Percentiles rank a stretch among this genome's conserved stretches.
phyloP scores from a whole-genome alignment of 2,888 invertebrate species.

The Drosophila macrothrix region DNA sequence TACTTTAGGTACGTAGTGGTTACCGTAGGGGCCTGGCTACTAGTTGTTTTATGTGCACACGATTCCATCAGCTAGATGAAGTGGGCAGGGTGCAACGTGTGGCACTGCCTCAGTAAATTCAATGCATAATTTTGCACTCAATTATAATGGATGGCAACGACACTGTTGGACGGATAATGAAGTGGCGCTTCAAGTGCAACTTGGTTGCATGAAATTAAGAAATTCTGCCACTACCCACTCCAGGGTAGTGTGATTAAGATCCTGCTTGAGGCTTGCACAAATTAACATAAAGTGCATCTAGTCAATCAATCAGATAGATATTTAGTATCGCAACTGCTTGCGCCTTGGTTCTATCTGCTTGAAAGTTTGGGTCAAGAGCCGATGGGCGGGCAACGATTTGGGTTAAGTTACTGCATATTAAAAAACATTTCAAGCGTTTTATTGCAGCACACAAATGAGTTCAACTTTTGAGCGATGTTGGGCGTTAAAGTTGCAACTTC shows the following conservation, averaged over 20 bases:
- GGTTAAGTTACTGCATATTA: slow-evolving; percentile 73
- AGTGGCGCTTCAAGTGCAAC: slow-evolving; percentile 58
- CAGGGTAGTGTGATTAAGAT: slow-evolving; percentile 39
- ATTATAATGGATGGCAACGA: slow-evolving; percentile 72
- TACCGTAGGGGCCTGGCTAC: slow-evolving; percentile 51
- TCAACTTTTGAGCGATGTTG: slow-evolving; percentile 57
- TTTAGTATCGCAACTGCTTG: slow-evolving; percentile 8
- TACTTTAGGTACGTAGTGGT: slow-evolving; percentile 15
- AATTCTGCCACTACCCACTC: slow-evolving; percentile 44
- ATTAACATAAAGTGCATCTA: slow-evolving; percentile 64
- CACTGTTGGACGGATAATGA: slow-evolving; percentile 57
- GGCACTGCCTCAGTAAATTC: slow-evolving; percentile 52
- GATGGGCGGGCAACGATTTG: slow-evolving; percentile 51
- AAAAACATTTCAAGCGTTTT: slow-evolving; percentile 77
- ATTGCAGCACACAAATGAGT: slow-evolving; percentile 66
- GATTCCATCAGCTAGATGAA: slow-evolving; percentile 62
- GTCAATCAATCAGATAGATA: slow-evolving; percentile 62
- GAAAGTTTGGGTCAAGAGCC: slow-evolving; percentile 68
- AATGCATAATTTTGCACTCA: slow-evolving; percentile 80
- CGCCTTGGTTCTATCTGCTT: slow-evolving; percentile 38
- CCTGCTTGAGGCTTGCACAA: slow-evolving; percentile 29
- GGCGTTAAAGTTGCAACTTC: slow-evolving; percentile 58
- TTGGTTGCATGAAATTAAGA: slow-evolving; percentile 61
- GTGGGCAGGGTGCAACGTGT: slow-evolving; percentile 40
- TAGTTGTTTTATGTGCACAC: slow-evolving; percentile 68